Percentiles rank a stretch among this genome's conserved stretches.
Evolutionary conservation across 2,797 vertebrate species (phyloP).

Genomic region (Pangasius macronema): DNA sequence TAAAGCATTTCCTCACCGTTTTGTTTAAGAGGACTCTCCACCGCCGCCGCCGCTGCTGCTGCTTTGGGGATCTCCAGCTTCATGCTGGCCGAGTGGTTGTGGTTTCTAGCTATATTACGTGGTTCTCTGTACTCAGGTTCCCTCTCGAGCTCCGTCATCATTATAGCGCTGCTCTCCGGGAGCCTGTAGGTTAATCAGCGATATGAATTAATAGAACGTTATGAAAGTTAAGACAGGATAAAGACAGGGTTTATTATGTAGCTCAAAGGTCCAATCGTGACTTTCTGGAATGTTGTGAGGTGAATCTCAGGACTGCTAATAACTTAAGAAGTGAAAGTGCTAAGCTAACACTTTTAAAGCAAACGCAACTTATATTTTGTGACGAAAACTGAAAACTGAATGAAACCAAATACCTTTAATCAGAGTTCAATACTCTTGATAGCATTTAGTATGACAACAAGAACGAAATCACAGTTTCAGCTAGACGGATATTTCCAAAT

Average conservation of each 20-base stretch:
- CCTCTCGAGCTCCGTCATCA: constrained; percentile 77
- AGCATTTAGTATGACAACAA: not conserved
- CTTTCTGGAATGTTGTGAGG: not conserved
- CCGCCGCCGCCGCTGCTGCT: constrained; percentile 57
- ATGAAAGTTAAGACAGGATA: not conserved
- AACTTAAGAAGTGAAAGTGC: not conserved
- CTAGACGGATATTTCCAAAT: not conserved
- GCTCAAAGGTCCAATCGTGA: not conserved
- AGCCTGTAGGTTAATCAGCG: constrained; percentile 65
- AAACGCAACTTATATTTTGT: not conserved
- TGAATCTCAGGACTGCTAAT: not conserved
- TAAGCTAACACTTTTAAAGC: not conserved
- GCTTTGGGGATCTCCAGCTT: constrained; percentile 77
- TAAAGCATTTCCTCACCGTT: constrained; percentile 72
- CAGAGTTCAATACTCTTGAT: too few species aligned
- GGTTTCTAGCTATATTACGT: constrained; percentile 58
- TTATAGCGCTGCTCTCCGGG: constrained; percentile 76
- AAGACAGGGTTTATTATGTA: not conserved
- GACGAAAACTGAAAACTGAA: too few species aligned
- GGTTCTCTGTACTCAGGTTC: constrained; percentile 81
- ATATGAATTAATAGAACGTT: not conserved
- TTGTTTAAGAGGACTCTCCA: constrained; percentile 75
- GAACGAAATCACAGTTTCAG: not conserved
- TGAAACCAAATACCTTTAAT: not conserved
- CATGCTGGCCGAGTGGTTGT: constrained; percentile 74